These are phyloP conservation scores for Antheraea mylitta DNA, from an alignment of 1,140 invertebrate genomes.

Conservation along the genomic window DNA sequence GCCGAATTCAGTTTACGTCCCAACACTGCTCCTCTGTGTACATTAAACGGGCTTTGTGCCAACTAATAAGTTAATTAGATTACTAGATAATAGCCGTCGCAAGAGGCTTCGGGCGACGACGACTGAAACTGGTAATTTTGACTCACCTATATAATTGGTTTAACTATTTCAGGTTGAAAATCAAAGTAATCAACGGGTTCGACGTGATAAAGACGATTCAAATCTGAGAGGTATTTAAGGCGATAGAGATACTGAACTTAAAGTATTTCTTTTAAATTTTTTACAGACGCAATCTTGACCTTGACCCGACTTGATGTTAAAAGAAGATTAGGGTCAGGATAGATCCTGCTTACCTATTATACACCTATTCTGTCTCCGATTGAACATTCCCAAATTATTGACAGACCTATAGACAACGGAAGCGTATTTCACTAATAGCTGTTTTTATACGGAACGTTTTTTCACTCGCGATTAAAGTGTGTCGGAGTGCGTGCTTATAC, in stretches of 20 bases:
- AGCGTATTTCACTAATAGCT: too few relatives aligned
- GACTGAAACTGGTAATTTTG: neutral
- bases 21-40: neutral
- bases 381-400: too few relatives aligned
- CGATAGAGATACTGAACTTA: neutral
- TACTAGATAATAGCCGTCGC: slow-evolving; percentile 17
- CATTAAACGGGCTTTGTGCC: slow-evolving; percentile 19
- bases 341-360: too few relatives aligned
- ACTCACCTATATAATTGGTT: neutral
- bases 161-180: neutral
- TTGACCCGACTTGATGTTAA: too few relatives aligned
- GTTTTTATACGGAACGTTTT: too few relatives aligned
- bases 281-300: too few relatives aligned
- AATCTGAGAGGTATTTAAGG: neutral
- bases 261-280: too few relatives aligned
- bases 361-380: too few relatives aligned
- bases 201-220: neutral
- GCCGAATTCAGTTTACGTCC: neutral
- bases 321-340: too few relatives aligned
- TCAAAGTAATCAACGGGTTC: neutral
- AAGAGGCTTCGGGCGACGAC: slow-evolving; percentile 14
- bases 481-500: too few relatives aligned
- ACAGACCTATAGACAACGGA: too few relatives aligned
- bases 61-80: slow-evolving; percentile 22
- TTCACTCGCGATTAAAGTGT: too few relatives aligned